Evolutionary conservation across 2,888 invertebrate genomes (phyloP).

Genomic region (Eupithecia vulgata): DNA sequence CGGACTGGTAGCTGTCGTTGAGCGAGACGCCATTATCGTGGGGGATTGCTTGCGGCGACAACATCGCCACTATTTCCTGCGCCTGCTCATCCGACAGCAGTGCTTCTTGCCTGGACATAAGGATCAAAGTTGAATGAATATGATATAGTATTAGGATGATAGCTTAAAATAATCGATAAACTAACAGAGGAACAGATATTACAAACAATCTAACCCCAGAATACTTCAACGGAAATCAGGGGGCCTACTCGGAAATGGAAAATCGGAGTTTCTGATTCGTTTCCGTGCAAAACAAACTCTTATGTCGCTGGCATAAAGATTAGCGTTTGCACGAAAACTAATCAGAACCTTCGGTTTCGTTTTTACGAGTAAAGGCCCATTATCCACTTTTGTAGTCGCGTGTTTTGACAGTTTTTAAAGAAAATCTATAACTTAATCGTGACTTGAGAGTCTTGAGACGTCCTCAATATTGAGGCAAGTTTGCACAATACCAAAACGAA

Average conservation of each 20-base stretch:
- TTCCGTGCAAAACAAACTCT: too few species aligned
- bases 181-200: background rate
- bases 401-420: background rate
- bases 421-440: background rate
- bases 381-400: background rate
- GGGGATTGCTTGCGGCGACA: slow-evolving; percentile 85
- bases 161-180: background rate
- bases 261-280: too few species aligned
- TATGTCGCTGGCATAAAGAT: too few species aligned
- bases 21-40: slow-evolving; percentile 81
- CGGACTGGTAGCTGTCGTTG: slow-evolving; percentile 83
- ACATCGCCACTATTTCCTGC: slow-evolving; percentile 92
- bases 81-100: slow-evolving; percentile 95
- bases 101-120: slow-evolving; percentile 87
- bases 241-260: too few species aligned
- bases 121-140: background rate
- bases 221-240: background rate
- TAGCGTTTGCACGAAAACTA: too few species aligned
- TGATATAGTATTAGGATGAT: too few species aligned
- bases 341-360: too few species aligned
- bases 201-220: background rate
- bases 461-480: background rate
- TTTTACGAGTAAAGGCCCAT: background rate
- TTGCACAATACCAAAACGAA: background rate
- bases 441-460: background rate